Evolutionary conservation across 2,113 vertebrate genomes (phyloP).

Genomic region (Urocynchramus pylzowi): DNA sequence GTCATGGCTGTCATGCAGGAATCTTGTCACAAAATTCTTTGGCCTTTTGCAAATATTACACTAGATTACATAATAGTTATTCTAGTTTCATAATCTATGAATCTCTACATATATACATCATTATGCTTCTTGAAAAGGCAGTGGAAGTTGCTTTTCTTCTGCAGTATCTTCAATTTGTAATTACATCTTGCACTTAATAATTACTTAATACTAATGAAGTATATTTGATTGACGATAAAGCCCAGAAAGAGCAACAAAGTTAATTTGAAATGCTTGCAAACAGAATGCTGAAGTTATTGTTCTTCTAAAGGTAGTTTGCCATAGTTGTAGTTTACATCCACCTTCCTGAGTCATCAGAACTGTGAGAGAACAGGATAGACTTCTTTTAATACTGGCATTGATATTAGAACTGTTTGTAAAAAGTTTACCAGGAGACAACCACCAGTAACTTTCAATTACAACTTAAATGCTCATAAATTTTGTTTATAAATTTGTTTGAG

Average conservation of each 20-base stretch:
- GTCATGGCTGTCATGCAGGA: background rate
- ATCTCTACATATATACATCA: background rate
- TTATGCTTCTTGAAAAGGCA: background rate
- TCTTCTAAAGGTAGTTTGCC: background rate
- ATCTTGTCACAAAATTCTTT: background rate
- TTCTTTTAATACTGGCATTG: background rate
- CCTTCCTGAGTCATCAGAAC: background rate
- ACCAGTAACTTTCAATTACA: background rate
- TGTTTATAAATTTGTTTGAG: background rate
- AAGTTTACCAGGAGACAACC: background rate
- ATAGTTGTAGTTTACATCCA: background rate
- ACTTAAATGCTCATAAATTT: background rate
- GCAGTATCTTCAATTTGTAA: background rate
- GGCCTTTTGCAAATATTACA: background rate
- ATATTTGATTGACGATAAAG: background rate
- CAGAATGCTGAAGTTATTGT: background rate
- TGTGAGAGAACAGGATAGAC: background rate
- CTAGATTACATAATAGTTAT: background rate
- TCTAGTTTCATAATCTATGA: background rate
- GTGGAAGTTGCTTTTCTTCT: background rate
- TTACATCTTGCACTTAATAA: background rate
- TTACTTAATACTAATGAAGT: background rate
- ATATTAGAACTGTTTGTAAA: background rate
- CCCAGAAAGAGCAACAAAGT: background rate
- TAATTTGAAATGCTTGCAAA: background rate